Evolutionary conservation across 2,113 vertebrate genomes (phyloP).

Genomic region (Collichthys lucidus): DNA sequence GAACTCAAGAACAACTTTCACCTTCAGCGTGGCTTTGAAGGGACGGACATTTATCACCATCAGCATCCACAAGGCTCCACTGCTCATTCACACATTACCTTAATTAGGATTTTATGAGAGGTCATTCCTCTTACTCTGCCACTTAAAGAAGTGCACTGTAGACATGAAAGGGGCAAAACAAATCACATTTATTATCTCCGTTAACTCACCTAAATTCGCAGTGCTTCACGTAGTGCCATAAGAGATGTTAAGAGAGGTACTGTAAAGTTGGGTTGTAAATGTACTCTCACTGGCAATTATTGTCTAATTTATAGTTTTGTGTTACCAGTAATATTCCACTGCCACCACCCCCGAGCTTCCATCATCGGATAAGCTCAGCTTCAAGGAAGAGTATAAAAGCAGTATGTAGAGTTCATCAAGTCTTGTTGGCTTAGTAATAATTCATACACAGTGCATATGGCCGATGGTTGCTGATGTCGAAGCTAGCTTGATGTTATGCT

Average conservation of each 20-base stretch:
- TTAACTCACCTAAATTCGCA: constrained; percentile 60
- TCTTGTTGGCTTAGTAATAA: constrained; percentile 29
- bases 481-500: constrained; percentile 8
- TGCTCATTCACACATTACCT: constrained; percentile 79
- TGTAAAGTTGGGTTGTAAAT: constrained; percentile 60
- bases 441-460: not conserved
- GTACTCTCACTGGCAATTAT: constrained; percentile 49
- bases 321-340: constrained; percentile 28
- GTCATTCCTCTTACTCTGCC: constrained; percentile 74
- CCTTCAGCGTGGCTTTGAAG: constrained; percentile 67
- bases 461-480: not conserved
- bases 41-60: constrained; percentile 72
- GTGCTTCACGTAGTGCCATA: constrained; percentile 28
- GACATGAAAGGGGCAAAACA: constrained; percentile 67
- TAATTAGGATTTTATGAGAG: constrained; percentile 80
- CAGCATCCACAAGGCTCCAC: constrained; percentile 58
- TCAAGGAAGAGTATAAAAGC: constrained; percentile 13
- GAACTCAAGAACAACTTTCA: constrained; percentile 67
- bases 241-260: constrained; percentile 53
- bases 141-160: constrained; percentile 66
- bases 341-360: not conserved
- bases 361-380: not conserved
- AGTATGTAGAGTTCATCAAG: constrained; percentile 27
- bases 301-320: constrained; percentile 59
- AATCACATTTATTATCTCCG: constrained; percentile 74